These are phyloP conservation scores for Aphelocoma californica DNA, from an alignment of 2,797 vertebrate species.

Conservation along the genomic window DNA sequence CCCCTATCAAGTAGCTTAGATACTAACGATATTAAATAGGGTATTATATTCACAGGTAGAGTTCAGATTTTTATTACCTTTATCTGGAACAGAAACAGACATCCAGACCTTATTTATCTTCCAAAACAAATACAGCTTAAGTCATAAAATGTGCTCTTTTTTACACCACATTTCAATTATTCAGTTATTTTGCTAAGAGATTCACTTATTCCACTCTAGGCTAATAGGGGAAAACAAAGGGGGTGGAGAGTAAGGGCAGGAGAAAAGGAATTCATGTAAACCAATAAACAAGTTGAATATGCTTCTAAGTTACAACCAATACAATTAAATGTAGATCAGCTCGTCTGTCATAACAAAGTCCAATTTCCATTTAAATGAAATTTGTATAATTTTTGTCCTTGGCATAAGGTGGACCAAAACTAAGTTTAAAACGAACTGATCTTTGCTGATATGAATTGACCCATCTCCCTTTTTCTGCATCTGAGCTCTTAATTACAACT, in stretches of 20 bases:
- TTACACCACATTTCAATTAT: background rate
- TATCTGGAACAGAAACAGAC: background rate
- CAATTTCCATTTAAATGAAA: background rate
- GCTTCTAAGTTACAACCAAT: background rate
- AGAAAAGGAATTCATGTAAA: background rate
- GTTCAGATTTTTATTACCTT: background rate
- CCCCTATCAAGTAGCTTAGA: background rate
- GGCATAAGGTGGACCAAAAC: background rate
- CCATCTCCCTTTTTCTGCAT: background rate
- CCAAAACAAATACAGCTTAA: conserved; percentile 2
- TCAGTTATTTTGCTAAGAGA: background rate
- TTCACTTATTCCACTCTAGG: background rate
- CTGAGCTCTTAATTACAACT: background rate
- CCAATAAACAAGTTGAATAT: background rate
- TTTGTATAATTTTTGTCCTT: background rate
- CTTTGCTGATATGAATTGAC: background rate
- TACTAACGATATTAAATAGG: background rate
- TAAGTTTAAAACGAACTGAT: background rate
- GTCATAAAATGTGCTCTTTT: background rate
- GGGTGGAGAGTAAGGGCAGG: accelerated
- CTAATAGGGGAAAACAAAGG: background rate
- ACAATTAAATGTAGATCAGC: background rate
- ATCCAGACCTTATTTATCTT: background rate
- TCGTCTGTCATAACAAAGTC: background rate
- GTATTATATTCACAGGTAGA: background rate